A percentile compares a stretch with the other conserved stretches of the same genome.
Conservation (phyloP, 2,888 invertebrate species). For the Drosophila paramelanica region DNA sequence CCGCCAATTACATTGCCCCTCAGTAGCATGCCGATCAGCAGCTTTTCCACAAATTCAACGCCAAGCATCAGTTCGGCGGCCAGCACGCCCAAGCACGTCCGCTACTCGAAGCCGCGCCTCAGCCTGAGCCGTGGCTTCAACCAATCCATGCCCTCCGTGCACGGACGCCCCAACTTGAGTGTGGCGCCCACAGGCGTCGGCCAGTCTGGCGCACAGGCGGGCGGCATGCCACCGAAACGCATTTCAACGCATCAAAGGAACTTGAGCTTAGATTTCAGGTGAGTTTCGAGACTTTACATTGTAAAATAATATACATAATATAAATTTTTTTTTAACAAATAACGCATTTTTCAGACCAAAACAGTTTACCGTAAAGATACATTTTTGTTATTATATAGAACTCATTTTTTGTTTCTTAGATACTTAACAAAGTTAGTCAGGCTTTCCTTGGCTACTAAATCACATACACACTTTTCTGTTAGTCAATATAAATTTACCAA, state of each 20-base stretch:
- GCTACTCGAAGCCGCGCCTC: slow-evolving; percentile 84
- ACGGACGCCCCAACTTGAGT: slow-evolving; percentile 83
- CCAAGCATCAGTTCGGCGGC: slow-evolving; percentile 80
- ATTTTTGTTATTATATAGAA: too few relatives aligned
- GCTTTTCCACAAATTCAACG: slow-evolving; percentile 32
- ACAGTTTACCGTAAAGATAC: too few relatives aligned
- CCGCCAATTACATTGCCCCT: slow-evolving; percentile 82
- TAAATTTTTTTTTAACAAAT: too few relatives aligned
- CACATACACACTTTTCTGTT: too few relatives aligned
- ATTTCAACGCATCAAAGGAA: slow-evolving; percentile 91
- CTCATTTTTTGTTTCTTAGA: too few relatives aligned
- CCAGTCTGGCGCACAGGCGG: slow-evolving; percentile 28
- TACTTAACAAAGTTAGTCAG: too few relatives aligned
- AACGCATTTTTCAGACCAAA: too few relatives aligned
- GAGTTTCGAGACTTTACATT: slow-evolving; percentile 49
- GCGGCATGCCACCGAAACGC: slow-evolving; percentile 78
- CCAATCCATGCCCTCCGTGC: slow-evolving; percentile 85
- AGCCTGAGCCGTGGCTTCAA: slow-evolving; percentile 84
- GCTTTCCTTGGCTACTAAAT: too few relatives aligned
- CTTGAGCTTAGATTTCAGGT: slow-evolving; percentile 95
- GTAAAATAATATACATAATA: background rate
- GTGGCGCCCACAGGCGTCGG: slow-evolving; percentile 47
- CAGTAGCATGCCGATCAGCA: slow-evolving; percentile 72
- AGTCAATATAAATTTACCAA: too few relatives aligned
- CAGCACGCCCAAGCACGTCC: slow-evolving; percentile 83